These are phyloP conservation scores for Takifugu rubripes DNA, from an alignment of 2,797 vertebrate genomes.

Conservation along the genomic window DNA sequence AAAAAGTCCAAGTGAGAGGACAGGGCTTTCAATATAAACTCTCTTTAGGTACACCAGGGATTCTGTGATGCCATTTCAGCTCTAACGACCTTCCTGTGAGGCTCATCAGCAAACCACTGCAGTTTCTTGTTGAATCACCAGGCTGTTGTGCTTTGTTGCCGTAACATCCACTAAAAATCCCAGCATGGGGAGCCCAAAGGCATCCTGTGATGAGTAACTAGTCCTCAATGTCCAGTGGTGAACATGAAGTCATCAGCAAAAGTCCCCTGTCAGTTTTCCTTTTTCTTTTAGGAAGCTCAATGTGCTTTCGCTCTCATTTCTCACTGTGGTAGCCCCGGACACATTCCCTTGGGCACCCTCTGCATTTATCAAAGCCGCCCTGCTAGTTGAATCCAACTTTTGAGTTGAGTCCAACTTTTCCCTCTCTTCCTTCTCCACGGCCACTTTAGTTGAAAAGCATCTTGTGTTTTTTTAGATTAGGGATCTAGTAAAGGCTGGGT, in stretches of 20 bases:
- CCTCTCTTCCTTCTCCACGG: conserved; percentile 2
- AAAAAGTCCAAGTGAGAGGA: background rate
- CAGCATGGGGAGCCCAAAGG: too few species aligned
- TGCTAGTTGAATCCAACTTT: conserved; percentile 12
- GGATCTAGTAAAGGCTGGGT: conserved; percentile 11
- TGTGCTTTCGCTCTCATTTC: conserved; percentile 59
- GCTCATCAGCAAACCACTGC: conserved; percentile 28
- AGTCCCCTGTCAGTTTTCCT: conserved; percentile 23
- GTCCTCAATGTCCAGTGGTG: too few species aligned
- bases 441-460: conserved; percentile 10
- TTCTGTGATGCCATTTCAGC: conserved; percentile 18
- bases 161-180: too few species aligned
- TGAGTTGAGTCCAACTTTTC: background rate
- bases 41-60: conserved; percentile 1
- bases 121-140: conserved; percentile 52
- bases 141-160: conserved; percentile 34
- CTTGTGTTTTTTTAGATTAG: conserved; percentile 11
- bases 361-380: conserved; percentile 57
- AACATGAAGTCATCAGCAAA: too few species aligned
- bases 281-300: conserved; percentile 41
- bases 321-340: conserved; percentile 36
- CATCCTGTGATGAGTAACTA: too few species aligned
- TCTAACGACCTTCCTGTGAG: conserved; percentile 20
- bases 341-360: conserved; percentile 37
- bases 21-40: background rate